Percentiles rank a stretch among this genome's conserved stretches.
These are phyloP conservation scores for Mionectes olivaceus DNA, from an alignment of 2,797 vertebrate genomes.

Conservation along the genomic window DNA sequence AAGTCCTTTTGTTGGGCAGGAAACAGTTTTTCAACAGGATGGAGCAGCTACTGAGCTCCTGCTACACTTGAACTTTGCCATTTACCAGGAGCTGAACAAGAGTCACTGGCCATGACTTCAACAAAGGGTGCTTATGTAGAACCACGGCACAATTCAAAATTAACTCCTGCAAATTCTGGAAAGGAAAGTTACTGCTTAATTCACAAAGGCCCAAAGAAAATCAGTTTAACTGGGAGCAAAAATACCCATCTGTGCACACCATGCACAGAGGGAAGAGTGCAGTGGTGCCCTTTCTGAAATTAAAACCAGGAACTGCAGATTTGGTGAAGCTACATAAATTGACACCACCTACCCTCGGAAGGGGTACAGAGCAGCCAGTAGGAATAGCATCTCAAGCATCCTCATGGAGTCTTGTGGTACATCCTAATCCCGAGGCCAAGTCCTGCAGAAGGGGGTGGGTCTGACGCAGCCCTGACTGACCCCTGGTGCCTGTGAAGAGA, in stretches of 20 bases:
- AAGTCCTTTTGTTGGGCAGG: neutral
- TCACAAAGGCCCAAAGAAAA: neutral
- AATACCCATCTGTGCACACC: neutral
- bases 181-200: neutral
- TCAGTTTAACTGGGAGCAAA: neutral
- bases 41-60: neutral
- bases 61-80: conserved; percentile 45
- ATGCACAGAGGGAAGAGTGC: neutral
- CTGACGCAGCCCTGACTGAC: neutral
- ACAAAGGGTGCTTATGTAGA: conserved; percentile 44
- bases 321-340: neutral
- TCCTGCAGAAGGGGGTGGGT: neutral
- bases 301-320: neutral
- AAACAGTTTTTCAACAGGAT: neutral
- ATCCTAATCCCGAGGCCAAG: neutral
- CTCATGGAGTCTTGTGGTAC: neutral
- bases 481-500: neutral
- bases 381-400: neutral
- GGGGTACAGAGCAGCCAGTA: neutral
- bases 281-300: neutral
- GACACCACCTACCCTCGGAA: neutral
- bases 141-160: neutral
- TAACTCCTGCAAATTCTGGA: neutral
- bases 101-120: neutral
- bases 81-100: conserved; percentile 30